Evolutionary conservation across 2,888 invertebrate genomes (phyloP).

Genomic region (Amiota communis): DNA sequence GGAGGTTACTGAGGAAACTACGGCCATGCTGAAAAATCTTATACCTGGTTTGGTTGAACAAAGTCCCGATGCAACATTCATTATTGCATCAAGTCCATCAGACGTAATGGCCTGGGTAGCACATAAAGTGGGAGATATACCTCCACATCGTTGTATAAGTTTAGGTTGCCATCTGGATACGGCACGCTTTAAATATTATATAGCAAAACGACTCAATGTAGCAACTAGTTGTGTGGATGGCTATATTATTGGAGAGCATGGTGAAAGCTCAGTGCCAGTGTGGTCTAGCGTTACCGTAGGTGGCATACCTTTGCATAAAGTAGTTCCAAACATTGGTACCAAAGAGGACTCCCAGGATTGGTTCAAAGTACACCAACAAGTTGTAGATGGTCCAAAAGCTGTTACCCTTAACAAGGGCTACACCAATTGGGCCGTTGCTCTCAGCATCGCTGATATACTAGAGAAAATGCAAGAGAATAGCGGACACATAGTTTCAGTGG

Average conservation of each 20-base stretch:
- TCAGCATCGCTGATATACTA: constrained; percentile 80
- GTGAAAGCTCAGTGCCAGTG: constrained; percentile 87
- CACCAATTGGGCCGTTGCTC: constrained; percentile 88
- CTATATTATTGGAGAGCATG: constrained; percentile 92
- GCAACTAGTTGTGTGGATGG: constrained; percentile 86
- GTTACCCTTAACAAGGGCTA: constrained; percentile 87
- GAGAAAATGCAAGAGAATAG: constrained; percentile 80
- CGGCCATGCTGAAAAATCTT: constrained; percentile 85
- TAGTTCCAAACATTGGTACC: constrained; percentile 81
- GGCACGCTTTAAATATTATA: constrained; percentile 85
- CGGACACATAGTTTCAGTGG: constrained; percentile 81
- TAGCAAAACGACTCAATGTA: constrained; percentile 83
- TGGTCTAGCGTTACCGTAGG: constrained; percentile 92
- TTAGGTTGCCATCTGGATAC: constrained; percentile 92
- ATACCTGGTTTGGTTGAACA: constrained; percentile 77
- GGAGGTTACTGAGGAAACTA: constrained; percentile 86
- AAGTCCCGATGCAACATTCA: constrained; percentile 84
- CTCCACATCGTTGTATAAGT: constrained; percentile 85
- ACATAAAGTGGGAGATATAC: constrained; percentile 89
- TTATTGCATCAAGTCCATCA: constrained; percentile 90
- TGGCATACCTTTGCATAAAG: constrained; percentile 82
- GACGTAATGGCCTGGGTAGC: constrained; percentile 90
- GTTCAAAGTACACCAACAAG: constrained; percentile 81
- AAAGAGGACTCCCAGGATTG: constrained; percentile 81
- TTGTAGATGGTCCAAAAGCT: constrained; percentile 85